phyloP scores from a whole-genome alignment of 2,888 invertebrate genomes.

The Chrysomela aeneicollis region DNA sequence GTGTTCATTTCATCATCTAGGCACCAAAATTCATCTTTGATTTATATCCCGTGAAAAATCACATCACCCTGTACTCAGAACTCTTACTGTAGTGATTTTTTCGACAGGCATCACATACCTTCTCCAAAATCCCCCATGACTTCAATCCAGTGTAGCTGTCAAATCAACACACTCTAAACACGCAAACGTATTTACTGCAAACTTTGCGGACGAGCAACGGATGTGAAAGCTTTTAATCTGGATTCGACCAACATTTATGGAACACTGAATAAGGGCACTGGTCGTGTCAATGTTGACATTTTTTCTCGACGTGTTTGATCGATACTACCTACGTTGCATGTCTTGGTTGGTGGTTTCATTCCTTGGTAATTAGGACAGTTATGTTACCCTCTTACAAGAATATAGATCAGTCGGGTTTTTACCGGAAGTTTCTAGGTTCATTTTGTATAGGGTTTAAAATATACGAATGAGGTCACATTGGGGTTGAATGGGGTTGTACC shows the following conservation, averaged over 20 bases:
- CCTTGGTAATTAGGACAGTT: constrained; percentile 18
- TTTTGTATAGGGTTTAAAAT: not conserved
- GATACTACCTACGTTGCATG: constrained; percentile 16
- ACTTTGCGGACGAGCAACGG: not conserved
- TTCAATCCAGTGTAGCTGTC: constrained; percentile 12
- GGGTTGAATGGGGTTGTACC: not conserved
- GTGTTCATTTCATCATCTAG: no score
- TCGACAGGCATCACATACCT: constrained; percentile 9
- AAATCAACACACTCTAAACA: constrained; percentile 20
- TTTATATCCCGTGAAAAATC: no score
- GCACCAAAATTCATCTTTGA: no score
- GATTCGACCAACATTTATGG: not conserved
- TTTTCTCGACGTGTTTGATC: constrained; percentile 21
- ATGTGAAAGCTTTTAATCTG: not conserved
- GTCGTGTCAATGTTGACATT: constrained; percentile 23
- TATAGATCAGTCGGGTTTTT: constrained; percentile 26
- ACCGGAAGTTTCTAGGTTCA: constrained; percentile 4
- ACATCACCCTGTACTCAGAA: not conserved
- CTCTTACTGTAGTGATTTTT: not conserved
- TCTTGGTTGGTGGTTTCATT: constrained; percentile 20
- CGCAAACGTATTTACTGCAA: constrained; percentile 11
- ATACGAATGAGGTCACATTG: not conserved
- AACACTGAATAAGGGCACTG: not conserved
- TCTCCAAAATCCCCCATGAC: constrained; percentile 22
- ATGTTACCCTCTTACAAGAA: constrained; percentile 29